A percentile compares a stretch with the other conserved stretches of the same genome.
phyloP scores from a whole-genome alignment of 2,888 invertebrate genomes.

The Malacosoma neustria region DNA sequence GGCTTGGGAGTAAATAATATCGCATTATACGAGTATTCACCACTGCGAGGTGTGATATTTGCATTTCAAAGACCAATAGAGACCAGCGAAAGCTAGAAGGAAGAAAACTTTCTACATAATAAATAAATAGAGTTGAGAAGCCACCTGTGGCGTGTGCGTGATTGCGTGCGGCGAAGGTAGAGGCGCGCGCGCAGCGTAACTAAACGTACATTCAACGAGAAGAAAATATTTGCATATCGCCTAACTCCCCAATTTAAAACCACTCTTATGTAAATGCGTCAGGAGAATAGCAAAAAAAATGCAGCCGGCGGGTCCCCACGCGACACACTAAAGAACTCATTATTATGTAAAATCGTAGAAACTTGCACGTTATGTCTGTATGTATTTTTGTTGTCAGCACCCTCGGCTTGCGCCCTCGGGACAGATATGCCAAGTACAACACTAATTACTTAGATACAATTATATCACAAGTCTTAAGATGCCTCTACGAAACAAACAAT shows the following conservation, averaged over 20 bases:
- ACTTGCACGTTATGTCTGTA: slow-evolving; percentile 65
- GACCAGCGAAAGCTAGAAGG: slow-evolving; percentile 39
- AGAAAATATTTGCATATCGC: slow-evolving; percentile 73
- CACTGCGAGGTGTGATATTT: slow-evolving; percentile 39
- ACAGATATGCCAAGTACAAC: slow-evolving; percentile 50
- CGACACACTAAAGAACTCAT: slow-evolving; percentile 37
- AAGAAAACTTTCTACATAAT: slow-evolving; percentile 48
- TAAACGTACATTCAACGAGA: slow-evolving; percentile 47
- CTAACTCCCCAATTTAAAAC: slow-evolving; percentile 59
- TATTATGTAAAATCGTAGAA: slow-evolving; percentile 57
- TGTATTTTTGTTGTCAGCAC: slow-evolving; percentile 57
- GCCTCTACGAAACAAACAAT: slow-evolving; percentile 71
- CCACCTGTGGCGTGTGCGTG: slow-evolving; percentile 60
- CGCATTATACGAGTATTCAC: slow-evolving; percentile 30
- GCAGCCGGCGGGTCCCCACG: slow-evolving; percentile 63
- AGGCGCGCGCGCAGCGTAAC: slow-evolving; percentile 31
- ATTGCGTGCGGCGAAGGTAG: slow-evolving; percentile 24
- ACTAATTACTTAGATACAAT: slow-evolving; percentile 65
- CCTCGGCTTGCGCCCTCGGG: slow-evolving; percentile 21
- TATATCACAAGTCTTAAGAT: slow-evolving; percentile 73
- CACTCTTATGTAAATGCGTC: slow-evolving; percentile 63
- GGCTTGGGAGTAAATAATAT: slow-evolving; percentile 30
- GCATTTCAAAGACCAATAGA: slow-evolving; percentile 58
- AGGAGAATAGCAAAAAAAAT: slow-evolving; percentile 55
- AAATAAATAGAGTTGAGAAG: slow-evolving; percentile 39